These are phyloP conservation scores for Condylura cristata DNA, from an alignment of 2,113 vertebrate species.

Conservation along the genomic window DNA sequence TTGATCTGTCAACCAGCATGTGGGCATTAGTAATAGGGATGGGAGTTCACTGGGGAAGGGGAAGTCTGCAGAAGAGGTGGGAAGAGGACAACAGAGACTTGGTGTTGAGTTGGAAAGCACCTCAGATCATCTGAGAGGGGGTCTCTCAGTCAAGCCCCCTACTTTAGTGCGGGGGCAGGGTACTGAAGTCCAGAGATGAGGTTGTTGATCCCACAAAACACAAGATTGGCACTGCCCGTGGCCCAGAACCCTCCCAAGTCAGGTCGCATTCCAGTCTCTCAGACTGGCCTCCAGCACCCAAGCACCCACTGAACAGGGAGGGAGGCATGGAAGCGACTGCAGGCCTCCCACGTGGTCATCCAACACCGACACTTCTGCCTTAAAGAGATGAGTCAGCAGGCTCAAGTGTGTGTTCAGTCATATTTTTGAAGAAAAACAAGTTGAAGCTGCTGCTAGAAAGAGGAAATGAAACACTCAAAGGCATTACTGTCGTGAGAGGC, in stretches of 20 bases:
- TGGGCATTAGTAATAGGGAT: background rate
- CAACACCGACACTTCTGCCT: background rate
- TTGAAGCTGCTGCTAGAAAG: background rate
- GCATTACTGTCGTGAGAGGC: background rate
- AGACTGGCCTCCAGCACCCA: background rate
- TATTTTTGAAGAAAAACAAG: constrained; percentile 12
- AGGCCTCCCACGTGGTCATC: background rate
- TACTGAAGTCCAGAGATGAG: background rate
- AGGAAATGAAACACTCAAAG: background rate
- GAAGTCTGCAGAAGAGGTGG: background rate
- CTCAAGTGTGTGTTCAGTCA: background rate
- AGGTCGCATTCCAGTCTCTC: background rate
- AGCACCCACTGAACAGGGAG: background rate
- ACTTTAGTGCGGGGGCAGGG: background rate
- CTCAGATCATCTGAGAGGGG: background rate
- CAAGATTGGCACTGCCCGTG: background rate
- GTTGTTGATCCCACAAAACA: background rate
- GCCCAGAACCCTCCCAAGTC: background rate
- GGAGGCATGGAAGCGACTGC: background rate
- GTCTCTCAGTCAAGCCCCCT: background rate
- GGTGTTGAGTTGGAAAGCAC: background rate
- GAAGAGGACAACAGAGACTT: background rate
- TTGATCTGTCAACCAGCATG: background rate
- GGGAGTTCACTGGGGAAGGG: background rate
- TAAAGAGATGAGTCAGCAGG: constrained; percentile 38